Conservation (phyloP, 2,797 vertebrate genomes). For the Valencia hispanica region DNA sequence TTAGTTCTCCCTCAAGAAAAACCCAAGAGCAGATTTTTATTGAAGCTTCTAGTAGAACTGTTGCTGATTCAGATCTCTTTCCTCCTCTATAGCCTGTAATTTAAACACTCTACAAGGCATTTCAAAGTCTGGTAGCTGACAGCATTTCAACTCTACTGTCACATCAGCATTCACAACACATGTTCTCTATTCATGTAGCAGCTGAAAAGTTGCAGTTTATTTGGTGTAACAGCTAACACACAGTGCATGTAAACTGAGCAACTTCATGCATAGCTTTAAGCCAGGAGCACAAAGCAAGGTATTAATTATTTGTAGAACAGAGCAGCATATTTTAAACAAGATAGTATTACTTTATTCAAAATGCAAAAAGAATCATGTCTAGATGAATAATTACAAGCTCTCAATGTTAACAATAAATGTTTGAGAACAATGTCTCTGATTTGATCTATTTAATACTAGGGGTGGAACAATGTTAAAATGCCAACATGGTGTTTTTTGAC, state of each 20-base stretch:
- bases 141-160: conserved; percentile 2
- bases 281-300: background rate
- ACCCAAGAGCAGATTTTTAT: conserved; percentile 6
- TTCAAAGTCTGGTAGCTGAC: conserved; percentile 11
- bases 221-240: background rate
- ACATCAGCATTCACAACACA: conserved; percentile 7
- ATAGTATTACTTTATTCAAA: background rate
- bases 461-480: no score
- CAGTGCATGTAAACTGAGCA: background rate
- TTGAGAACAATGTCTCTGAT: background rate
- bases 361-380: no score
- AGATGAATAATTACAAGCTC: background rate
- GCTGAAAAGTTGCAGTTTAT: background rate
- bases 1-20: background rate
- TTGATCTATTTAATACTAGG: background rate
- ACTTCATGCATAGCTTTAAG: background rate
- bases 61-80: conserved; percentile 5
- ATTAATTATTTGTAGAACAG: background rate
- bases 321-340: background rate
- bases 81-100: conserved; percentile 1
- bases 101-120: background rate
- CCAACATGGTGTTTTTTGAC: background rate
- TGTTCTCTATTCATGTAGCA: conserved; percentile 3
- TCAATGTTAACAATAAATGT: background rate
- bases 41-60: conserved; percentile 5